Percentiles rank a stretch among this genome's conserved stretches.
Evolutionary conservation across 1,140 invertebrate species (phyloP).

Genomic region (Papilio polyxenes): DNA sequence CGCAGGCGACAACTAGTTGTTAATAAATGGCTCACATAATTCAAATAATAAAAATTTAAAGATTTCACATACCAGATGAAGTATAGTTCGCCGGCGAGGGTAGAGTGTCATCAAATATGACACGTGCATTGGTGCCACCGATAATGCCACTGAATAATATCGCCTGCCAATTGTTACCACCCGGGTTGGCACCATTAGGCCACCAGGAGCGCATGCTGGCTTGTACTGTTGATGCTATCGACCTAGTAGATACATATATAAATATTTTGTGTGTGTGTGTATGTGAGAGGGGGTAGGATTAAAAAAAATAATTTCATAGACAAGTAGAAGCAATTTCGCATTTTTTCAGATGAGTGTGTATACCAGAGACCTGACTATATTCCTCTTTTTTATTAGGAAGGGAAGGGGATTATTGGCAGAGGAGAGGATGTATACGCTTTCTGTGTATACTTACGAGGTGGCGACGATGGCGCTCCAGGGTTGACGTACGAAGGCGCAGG

Average conservation of each 20-base stretch:
- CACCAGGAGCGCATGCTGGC: conserved; percentile 53
- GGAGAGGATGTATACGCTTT: too few species aligned
- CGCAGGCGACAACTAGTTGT: background rate
- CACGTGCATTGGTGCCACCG: conserved; percentile 50
- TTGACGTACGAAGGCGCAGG: conserved; percentile 83
- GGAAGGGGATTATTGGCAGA: too few species aligned
- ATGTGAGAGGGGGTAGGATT: too few species aligned
- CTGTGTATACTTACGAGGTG: conserved; percentile 73
- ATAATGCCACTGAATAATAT: conserved; percentile 52
- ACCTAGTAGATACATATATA: conserved; percentile 37
- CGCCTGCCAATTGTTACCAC: conserved; percentile 54
- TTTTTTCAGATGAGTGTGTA: too few species aligned
- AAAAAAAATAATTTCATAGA: too few species aligned
- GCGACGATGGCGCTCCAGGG: conserved; percentile 81
- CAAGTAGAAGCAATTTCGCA: too few species aligned
- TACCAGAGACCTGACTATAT: too few species aligned
- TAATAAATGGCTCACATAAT: background rate
- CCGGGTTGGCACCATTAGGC: conserved; percentile 53
- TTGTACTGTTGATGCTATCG: conserved; percentile 44
- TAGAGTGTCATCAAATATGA: conserved; percentile 48
- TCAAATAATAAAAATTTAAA: background rate
- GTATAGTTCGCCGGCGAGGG: conserved; percentile 53
- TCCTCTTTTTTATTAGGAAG: too few species aligned
- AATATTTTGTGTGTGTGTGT: too few species aligned
- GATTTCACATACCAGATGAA: conserved; percentile 45